phyloP scores from a whole-genome alignment of 2,797 vertebrate genomes.

The Anguilla pacifica region DNA sequence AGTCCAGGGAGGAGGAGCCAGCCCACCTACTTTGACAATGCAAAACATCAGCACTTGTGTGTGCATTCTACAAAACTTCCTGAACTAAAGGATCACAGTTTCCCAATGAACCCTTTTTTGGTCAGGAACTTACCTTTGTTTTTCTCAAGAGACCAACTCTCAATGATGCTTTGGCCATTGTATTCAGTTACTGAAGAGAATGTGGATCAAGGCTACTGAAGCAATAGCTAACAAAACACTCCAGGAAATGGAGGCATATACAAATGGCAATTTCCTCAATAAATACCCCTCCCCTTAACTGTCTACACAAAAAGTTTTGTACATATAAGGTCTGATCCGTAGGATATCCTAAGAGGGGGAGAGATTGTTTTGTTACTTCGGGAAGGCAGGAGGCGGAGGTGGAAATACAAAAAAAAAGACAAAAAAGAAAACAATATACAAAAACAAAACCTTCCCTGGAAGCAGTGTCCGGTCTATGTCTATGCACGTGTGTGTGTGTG shows the following conservation, averaged over 20 bases:
- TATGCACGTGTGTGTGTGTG: constrained; percentile 3
- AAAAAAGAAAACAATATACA: constrained; percentile 38
- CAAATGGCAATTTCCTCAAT: constrained; percentile 17
- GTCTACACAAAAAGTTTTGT: constrained; percentile 54
- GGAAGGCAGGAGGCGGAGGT: constrained; percentile 51
- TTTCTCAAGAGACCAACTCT: background rate
- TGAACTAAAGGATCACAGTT: background rate
- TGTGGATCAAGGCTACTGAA: constrained; percentile 16
- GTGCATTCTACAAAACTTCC: background rate
- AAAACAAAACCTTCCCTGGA: constrained; percentile 55
- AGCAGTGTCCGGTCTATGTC: constrained; percentile 42
- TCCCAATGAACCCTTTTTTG: background rate
- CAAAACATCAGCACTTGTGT: background rate
- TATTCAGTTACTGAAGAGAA: background rate
- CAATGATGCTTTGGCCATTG: constrained; percentile 9
- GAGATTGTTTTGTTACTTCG: constrained; percentile 60
- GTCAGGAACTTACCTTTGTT: background rate
- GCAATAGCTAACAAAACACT: background rate
- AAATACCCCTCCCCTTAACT: constrained; percentile 59
- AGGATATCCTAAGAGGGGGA: constrained; percentile 47
- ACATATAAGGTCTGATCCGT: constrained; percentile 71
- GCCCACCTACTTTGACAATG: background rate
- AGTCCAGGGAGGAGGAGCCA: background rate
- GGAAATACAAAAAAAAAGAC: constrained; percentile 34
- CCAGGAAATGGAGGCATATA: constrained; percentile 13